Evolutionary conservation across 2,797 vertebrate genomes (phyloP).

Genomic region (Champsocephalus gunnari): DNA sequence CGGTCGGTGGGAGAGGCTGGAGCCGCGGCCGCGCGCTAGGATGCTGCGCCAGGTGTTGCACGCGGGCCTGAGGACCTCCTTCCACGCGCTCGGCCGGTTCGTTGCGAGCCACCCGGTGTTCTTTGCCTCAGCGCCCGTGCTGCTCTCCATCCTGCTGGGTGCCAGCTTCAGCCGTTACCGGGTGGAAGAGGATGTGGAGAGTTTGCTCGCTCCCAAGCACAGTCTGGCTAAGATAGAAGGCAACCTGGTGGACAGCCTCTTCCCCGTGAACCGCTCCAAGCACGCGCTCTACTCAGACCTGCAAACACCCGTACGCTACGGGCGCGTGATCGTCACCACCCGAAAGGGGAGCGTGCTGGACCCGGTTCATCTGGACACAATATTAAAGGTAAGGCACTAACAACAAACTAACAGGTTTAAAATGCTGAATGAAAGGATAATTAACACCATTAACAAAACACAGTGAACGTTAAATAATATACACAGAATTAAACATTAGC

Average conservation of each 20-base stretch:
- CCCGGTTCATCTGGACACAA: constrained; percentile 90
- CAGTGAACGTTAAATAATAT: not conserved
- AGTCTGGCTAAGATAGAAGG: constrained; percentile 98
- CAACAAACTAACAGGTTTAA: too few relatives aligned
- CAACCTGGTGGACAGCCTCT: constrained; percentile 96
- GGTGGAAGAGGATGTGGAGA: constrained; percentile 94
- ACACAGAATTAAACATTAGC: not conserved
- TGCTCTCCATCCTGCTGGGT: constrained; percentile 95
- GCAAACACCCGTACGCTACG: constrained; percentile 96
- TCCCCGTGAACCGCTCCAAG: constrained; percentile 96
- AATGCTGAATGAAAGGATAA: not conserved
- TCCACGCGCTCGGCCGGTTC: constrained; percentile 95
- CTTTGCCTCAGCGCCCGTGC: constrained; percentile 95
- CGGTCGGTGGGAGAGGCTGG: constrained; percentile 90
- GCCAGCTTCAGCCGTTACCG: constrained; percentile 98
- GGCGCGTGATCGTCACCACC: constrained; percentile 94
- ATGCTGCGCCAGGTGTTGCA: constrained; percentile 99
- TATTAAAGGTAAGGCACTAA: constrained; percentile 87
- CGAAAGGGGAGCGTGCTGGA: constrained; percentile 95
- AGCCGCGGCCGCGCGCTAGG: constrained; percentile 91
- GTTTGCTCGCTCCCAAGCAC: constrained; percentile 96
- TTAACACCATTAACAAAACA: not conserved
- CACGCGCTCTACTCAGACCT: constrained; percentile 98
- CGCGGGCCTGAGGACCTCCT: constrained; percentile 93
- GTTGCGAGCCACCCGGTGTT: constrained; percentile 97